phyloP scores from a whole-genome alignment of 2,113 vertebrate species.

The Callocephalon fimbriatum region DNA sequence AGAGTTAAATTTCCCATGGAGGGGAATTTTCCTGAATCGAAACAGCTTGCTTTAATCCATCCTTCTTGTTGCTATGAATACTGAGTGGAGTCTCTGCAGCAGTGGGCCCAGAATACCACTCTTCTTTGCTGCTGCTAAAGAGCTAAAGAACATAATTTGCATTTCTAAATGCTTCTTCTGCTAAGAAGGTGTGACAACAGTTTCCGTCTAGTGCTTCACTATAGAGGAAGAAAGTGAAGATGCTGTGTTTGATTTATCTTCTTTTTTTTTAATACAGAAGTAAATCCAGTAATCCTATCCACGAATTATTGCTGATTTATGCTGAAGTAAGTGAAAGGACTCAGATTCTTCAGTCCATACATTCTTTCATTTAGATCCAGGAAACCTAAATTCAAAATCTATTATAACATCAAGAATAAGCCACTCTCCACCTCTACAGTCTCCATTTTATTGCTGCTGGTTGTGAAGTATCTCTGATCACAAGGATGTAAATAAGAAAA shows the following conservation, averaged over 20 bases:
- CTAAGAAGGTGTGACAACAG: neutral
- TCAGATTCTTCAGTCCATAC: neutral
- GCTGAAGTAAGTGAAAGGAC: neutral
- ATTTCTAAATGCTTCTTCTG: neutral
- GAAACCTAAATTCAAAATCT: neutral
- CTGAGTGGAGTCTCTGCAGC: neutral
- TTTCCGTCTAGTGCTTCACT: neutral
- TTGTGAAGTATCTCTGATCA: slow-evolving; percentile 11
- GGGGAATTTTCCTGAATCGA: neutral
- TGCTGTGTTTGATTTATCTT: neutral
- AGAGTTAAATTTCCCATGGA: neutral
- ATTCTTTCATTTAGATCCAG: neutral
- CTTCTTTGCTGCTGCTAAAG: neutral
- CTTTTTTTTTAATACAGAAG: neutral
- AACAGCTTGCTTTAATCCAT: neutral
- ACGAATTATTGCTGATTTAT: neutral
- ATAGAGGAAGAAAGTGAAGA: neutral
- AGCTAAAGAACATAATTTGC: neutral
- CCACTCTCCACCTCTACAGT: neutral
- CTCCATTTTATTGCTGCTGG: slow-evolving; percentile 60
- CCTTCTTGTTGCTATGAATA: neutral
- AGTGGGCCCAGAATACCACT: neutral
- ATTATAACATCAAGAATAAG: neutral
- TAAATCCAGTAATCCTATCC: neutral
- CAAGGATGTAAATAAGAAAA: neutral